Base-by-base conservation (phyloP, 2,888 invertebrate species). In the Stegana nigrithorax region DNA sequence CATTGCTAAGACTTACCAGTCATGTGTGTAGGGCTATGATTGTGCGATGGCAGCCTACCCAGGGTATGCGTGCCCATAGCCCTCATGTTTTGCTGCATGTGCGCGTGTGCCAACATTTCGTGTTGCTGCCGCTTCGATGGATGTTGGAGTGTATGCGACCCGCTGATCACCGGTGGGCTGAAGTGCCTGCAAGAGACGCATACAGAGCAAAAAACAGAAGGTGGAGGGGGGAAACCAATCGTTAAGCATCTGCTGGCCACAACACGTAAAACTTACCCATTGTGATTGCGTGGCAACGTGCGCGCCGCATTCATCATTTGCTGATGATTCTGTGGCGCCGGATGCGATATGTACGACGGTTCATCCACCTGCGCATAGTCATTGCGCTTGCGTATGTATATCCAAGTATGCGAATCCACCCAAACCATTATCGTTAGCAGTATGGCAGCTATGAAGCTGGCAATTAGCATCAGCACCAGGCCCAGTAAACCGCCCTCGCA, bases 341-440 rank as follows among this genome's bases (percentile, higher is more conserved):
- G 86, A 72, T 84, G 84, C 2, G 84, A 85, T 62, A 83, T 84
- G 65, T 83, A 81, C 83, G 87, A 94, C 67, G 93, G 93, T 84
- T 95, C 95, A 85, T 94, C 95, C 71, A 92, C 92, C 84, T 93
- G 93, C 65, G 91, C 90, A 78, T 92, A 93, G 82, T 91, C 90
- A 56, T 89, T 87, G 91, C 96, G 93, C 92, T 87, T 95, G 80
- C 95, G 91, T 71, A 97, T 96, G 83, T 97, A 96, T 83, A 97
- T 96, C 97, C 97, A 97, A 7, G 97, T 96, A 81, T 97, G 96
- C 4, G 96, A 97, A 83, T 97, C 96, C 59, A 97, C 92, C 89
- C 97, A 94, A 57, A 97, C 96, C 73, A 97, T 91, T 27, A 96
- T 91, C 0, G 97, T 96, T 84, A 97, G 92, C 73, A 97, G 88